phyloP scores from a whole-genome alignment of 1,140 invertebrate genomes.

The Ridgeia piscesae region DNA sequence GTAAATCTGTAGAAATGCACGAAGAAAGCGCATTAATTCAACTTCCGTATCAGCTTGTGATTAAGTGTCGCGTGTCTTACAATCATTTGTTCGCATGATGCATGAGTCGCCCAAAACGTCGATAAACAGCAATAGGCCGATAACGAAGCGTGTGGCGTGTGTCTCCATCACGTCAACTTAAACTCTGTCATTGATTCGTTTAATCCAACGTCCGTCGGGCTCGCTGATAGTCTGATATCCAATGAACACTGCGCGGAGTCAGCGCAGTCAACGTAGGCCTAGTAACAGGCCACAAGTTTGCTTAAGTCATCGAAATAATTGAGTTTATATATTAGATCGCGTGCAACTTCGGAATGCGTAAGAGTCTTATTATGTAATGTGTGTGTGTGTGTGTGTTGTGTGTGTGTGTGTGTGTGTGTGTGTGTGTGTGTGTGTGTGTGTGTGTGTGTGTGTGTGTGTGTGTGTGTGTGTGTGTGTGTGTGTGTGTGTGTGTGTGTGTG shows the following conservation, averaged over 20 bases:
- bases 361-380: too few species aligned
- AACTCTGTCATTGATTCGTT: too few species aligned
- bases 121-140: neutral
- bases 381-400: too few species aligned
- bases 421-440: constrained; percentile 7
- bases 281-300: too few species aligned
- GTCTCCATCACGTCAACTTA: neutral
- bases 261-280: too few species aligned
- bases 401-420: neutral
- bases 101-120: neutral
- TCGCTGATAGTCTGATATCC: neutral
- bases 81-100: neutral
- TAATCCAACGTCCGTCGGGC: neutral
- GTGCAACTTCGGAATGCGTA: too few species aligned
- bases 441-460: constrained; percentile 23
- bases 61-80: neutral
- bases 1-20: neutral
- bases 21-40: neutral
- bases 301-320: too few species aligned
- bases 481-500: constrained; percentile 28
- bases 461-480: constrained; percentile 28
- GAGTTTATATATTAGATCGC: too few species aligned
- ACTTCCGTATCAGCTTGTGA: neutral
- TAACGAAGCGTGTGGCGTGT: neutral
- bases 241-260: neutral